Conservation (phyloP, 2,797 vertebrate genomes). For the Sebastes aleutianus region DNA sequence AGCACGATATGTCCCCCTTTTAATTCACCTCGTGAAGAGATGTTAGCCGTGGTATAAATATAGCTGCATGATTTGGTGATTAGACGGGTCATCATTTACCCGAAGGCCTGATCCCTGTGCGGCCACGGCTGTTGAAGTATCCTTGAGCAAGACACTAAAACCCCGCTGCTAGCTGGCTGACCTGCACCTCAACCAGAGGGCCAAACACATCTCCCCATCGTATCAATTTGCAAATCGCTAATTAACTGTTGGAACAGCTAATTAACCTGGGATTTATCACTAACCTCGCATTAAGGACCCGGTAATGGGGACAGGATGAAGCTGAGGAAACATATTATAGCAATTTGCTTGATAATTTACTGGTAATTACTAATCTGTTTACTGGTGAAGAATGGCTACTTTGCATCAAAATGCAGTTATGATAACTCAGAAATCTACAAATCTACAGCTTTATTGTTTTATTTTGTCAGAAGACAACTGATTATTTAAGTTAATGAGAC, state of each 20-base stretch:
- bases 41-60: neutral
- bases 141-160: constrained; percentile 1
- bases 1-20: neutral
- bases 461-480: neutral
- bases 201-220: neutral
- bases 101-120: neutral
- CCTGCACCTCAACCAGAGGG: constrained; percentile 15
- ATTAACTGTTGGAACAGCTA: constrained; percentile 29
- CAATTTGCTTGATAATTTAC: constrained; percentile 16
- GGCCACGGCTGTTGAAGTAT: neutral
- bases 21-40: neutral
- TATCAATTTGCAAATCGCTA: constrained; percentile 29
- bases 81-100: neutral
- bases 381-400: neutral
- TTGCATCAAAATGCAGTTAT: neutral
- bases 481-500: neutral
- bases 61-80: neutral
- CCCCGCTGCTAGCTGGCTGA: neutral
- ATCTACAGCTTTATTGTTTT: neutral
- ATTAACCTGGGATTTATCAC: constrained; percentile 47
- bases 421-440: neutral
- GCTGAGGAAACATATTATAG: constrained; percentile 21
- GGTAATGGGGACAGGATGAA: constrained; percentile 4
- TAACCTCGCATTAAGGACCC: constrained; percentile 18
- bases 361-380: constrained; percentile 34